phyloP scores from a whole-genome alignment of 2,888 invertebrate species.

The Pomacea canaliculata region DNA sequence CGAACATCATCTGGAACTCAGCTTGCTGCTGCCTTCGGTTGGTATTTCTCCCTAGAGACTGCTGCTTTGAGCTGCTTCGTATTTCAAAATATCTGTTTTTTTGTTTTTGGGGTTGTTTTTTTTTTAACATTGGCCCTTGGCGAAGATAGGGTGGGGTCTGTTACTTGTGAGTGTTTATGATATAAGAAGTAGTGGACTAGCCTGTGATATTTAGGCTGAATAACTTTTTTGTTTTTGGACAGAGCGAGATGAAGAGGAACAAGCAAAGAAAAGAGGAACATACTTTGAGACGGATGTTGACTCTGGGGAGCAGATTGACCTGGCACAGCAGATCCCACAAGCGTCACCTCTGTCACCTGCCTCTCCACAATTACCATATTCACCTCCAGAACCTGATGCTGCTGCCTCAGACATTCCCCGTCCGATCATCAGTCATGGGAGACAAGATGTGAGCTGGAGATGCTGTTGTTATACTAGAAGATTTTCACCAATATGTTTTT shows the following conservation, averaged over 20 bases:
- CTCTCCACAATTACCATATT: not conserved
- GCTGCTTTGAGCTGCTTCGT: too few species aligned
- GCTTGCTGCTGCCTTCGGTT: slow-evolving; percentile 34
- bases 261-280: slow-evolving; percentile 72
- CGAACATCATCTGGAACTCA: slow-evolving; percentile 60
- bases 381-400: not conserved
- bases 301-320: slow-evolving; percentile 81
- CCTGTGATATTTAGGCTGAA: too few species aligned
- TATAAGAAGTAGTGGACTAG: too few species aligned
- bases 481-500: too few species aligned
- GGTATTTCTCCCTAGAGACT: not conserved
- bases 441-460: slow-evolving; percentile 29
- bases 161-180: too few species aligned
- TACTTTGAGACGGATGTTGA: slow-evolving; percentile 94
- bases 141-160: too few species aligned
- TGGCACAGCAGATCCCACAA: slow-evolving; percentile 47
- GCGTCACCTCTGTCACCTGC: slow-evolving; percentile 29
- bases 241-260: slow-evolving; percentile 20
- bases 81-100: too few species aligned
- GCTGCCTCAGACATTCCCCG: not conserved
- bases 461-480: too few species aligned
- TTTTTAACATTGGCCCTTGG: too few species aligned
- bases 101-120: too few species aligned
- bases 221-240: too few species aligned
- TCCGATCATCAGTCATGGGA: slow-evolving; percentile 37